Evolutionary conservation across 1,140 invertebrate genomes (phyloP), one percentile per base, ranked within the genome.

Genomic region (Tetramorium parvispinum): DNA sequence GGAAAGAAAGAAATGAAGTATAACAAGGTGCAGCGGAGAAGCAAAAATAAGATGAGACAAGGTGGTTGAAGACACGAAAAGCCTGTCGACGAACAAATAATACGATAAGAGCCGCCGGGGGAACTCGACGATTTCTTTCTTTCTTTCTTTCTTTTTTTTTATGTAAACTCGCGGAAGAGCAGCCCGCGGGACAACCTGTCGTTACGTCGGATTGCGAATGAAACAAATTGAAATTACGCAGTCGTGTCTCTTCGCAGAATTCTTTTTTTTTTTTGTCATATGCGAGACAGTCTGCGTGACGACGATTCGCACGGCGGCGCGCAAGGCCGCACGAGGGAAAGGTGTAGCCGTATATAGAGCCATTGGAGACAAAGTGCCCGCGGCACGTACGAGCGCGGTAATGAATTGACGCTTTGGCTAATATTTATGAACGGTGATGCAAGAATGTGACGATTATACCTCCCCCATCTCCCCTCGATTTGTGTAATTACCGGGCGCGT

Each of bases 391-490:
- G 21, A 70, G 51, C 53, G 21, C 65, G 73, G 32, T 83, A 88
- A 90, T 87, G 76, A 85, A 90, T 89, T 63, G 79, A 82, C 85
- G 73, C 61, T 66, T 78, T 77, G 71, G 59, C 51, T 57, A 75
- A 53, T 75, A 73, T 88, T 87, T 87, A 88, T 61, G 85, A 87
- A 16, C 81, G 61, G 37, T 61, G 75, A 65, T 18, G 78, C 49
- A 85, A 76, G 68, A 76, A 75, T 51, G 81, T 66, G 40, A 51
- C 59, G 78, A 87, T 83, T 87, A 82, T 76, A 32, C 6, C 6
- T 16, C 4, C 46, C 8, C 7, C 16, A 0, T 1, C 57, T 11
- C 11, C 10, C 16, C 21, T 46, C 63, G 66, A 88, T 90, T 87
- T 86, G 59, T 87, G 75, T 78, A 79, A 87, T 85, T 65, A 90